Percentiles rank a stretch among this genome's conserved stretches.
These are phyloP conservation scores for Papilio glaucus DNA, from an alignment of 1,140 invertebrate genomes.

Conservation along the genomic window DNA sequence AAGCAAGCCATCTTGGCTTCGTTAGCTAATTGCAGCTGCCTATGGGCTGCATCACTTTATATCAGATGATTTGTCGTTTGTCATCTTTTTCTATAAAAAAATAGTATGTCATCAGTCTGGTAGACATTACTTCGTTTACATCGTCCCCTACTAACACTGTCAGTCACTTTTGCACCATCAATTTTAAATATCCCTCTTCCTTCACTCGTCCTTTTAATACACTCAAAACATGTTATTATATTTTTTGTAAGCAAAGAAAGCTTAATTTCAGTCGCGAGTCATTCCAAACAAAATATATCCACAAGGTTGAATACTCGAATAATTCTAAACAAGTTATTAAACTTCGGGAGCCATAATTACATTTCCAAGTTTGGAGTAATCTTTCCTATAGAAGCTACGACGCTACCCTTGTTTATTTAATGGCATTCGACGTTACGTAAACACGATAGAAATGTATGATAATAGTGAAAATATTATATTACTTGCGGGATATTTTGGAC, in stretches of 20 bases:
- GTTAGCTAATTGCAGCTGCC: no score
- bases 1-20: no score
- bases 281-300: background rate
- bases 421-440: background rate
- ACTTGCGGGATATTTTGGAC: no score
- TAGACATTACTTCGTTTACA: no score
- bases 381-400: background rate
- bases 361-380: background rate
- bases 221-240: background rate
- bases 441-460: background rate
- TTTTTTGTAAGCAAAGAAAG: background rate
- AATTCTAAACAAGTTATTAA: conserved; percentile 1
- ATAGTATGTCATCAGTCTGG: no score
- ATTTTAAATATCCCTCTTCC: no score
- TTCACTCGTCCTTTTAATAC: background rate
- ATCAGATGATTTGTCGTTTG: no score
- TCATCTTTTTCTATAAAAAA: no score
- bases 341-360: conserved; percentile 8
- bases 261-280: background rate
- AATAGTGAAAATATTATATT: no score
- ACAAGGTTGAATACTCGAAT: background rate
- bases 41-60: no score
- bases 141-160: no score
- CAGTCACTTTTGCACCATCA: no score
- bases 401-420: conserved; percentile 8